phyloP scores from a whole-genome alignment of 64 coral and sea anemone genomes.

The Cladopsammia gracilis region DNA sequence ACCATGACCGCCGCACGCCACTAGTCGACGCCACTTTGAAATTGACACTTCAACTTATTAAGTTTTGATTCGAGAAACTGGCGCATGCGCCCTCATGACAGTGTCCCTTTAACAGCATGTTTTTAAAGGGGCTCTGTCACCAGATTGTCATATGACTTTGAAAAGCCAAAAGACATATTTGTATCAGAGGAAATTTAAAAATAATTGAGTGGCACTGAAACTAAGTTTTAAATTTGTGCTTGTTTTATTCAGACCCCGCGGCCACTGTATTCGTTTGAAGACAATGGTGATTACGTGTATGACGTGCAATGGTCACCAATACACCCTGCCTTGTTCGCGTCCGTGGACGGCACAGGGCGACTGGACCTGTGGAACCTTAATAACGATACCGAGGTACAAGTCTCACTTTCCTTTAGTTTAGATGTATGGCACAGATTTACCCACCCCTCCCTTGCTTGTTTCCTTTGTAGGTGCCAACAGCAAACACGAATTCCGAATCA shows the following conservation, averaged over 20 bases:
- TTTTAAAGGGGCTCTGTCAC: too few relatives aligned
- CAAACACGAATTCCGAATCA: constrained; percentile 84
- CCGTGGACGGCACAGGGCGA: constrained; percentile 95
- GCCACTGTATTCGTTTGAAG: constrained; percentile 96
- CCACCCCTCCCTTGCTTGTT: not conserved
- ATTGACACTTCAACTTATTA: too few relatives aligned
- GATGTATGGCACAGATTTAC: not conserved
- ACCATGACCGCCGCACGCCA: too few relatives aligned
- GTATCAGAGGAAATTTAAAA: too few relatives aligned
- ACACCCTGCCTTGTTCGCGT: constrained; percentile 95
- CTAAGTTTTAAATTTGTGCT: not conserved
- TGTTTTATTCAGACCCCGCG: constrained; percentile 74
- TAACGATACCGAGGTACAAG: constrained; percentile 92
- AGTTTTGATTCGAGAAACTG: too few relatives aligned
- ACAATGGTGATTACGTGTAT: constrained; percentile 98
- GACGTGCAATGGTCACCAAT: constrained; percentile 99
- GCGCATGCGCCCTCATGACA: too few relatives aligned
- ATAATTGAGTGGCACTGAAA: not conserved
- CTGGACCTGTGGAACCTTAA: constrained; percentile 99
- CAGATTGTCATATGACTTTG: too few relatives aligned
- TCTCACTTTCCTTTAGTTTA: not conserved
- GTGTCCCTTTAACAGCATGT: too few relatives aligned
- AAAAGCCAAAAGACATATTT: too few relatives aligned
- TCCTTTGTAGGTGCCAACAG: constrained; percentile 81
- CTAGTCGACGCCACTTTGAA: too few relatives aligned